These are phyloP conservation scores for Trichopoda pennipes DNA, from an alignment of 2,888 invertebrate species.

Conservation along the genomic window DNA sequence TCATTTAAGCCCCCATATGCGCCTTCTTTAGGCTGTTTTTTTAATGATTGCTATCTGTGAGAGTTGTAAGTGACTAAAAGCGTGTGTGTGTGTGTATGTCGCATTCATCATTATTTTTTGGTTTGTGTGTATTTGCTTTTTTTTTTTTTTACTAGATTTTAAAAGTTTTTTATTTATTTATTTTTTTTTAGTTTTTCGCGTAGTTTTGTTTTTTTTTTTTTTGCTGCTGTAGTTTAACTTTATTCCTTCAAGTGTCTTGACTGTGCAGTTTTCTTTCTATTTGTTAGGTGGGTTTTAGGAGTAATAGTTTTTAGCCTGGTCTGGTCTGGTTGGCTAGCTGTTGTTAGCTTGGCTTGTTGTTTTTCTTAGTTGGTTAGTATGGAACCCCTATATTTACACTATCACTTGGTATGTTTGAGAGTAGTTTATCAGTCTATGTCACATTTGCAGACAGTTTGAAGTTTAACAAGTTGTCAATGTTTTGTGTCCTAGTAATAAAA, in stretches of 20 bases:
- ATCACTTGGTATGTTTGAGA: constrained; percentile 65
- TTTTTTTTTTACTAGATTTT: constrained; percentile 26
- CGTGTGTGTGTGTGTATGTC: constrained; percentile 45
- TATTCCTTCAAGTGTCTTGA: constrained; percentile 43
- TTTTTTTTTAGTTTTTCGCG: constrained; percentile 29
- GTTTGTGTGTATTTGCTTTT: neutral
- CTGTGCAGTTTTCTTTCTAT: constrained; percentile 46
- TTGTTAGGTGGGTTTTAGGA: constrained; percentile 56
- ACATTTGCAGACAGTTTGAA: constrained; percentile 76
- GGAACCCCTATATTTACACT: constrained; percentile 60
- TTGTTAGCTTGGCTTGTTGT: constrained; percentile 18
- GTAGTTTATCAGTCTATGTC: constrained; percentile 77
- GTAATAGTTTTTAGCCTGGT: constrained; percentile 40
- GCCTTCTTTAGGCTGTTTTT: constrained; percentile 48
- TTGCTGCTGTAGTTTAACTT: constrained; percentile 32
- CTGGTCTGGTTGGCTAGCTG: constrained; percentile 5
- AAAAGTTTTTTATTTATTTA: constrained; percentile 30
- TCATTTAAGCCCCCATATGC: constrained; percentile 64
- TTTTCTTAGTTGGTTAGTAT: constrained; percentile 38
- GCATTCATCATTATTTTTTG: constrained; percentile 55
- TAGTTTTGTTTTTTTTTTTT: constrained; percentile 50
- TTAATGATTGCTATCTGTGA: constrained; percentile 58
- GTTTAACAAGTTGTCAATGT: constrained; percentile 76
- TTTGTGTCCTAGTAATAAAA: constrained; percentile 54
- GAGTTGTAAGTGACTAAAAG: constrained; percentile 58